Evolutionary conservation across 2,797 vertebrate genomes (phyloP), one percentile per base, ranked within the genome.

Genomic region (Propithecus perrieri): DNA sequence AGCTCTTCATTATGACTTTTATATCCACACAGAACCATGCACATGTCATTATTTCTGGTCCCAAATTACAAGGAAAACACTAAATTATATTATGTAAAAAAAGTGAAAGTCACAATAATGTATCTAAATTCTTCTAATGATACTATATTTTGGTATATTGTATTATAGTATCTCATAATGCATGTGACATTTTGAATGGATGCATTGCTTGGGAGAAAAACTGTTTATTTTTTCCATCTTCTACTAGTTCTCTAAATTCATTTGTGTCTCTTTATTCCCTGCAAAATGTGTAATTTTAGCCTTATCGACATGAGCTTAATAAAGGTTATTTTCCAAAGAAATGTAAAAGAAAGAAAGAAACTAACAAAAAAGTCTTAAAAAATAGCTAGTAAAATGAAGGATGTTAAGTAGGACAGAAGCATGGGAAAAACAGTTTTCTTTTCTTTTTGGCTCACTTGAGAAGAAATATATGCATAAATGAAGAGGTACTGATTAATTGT

Each of bases 401-500:
- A 67, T 5, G 78, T 33, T 67, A 93, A 86, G 28, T 63, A 91
- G 67, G 72, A 26, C 4, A 63, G 35, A 78, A 89, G 9, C 46
- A 67, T 65, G 79, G 63, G 33, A 88, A 87, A 65, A 63, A n/a
- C 7, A 33, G 18, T 63, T 63, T 78, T 55, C 17, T 65, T 90
- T 67, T 55, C 41, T 75, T 75, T 26, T 83, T 81, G 4, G 35
- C 38, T 97, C 43, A 78, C 38, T 90, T 76, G 46, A 75, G 28
- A 72, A 57, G 55, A 96, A 93, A 95, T 53, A 28, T 28, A 80
- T 28, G 24, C 76, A 78, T n/a, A 80, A 83, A 69, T 63, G 26
- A 89, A 96, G 57, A 97, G 20, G 7, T 18, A 93, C 46, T 75
- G 89, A 89, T 50, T 78, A 85, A 80, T 2, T 81, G 13, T 59